Evolutionary conservation across 2,888 invertebrate genomes (phyloP).

Genomic region (Nomada ruficornis): DNA sequence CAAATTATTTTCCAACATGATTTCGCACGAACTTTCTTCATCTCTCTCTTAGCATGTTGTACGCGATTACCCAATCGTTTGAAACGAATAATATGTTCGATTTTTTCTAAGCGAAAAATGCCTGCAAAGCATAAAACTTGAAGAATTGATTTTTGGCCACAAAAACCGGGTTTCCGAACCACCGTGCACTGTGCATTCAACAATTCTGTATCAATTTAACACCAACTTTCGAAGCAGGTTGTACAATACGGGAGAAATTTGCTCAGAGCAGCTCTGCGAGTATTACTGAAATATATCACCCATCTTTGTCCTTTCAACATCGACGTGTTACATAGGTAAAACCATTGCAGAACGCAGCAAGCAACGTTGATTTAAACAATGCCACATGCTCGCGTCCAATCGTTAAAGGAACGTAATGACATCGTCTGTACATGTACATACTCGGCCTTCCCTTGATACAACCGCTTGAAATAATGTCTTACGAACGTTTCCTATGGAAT

Average conservation of each 20-base stretch:
- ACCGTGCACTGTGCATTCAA: no score
- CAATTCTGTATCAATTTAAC: no score
- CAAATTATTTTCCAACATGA: no score
- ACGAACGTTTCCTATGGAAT: constrained; percentile 50
- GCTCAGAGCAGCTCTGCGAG: background rate
- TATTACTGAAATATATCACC: background rate
- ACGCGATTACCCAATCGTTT: no score
- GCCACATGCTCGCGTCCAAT: constrained; percentile 13
- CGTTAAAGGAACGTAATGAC: constrained; percentile 16
- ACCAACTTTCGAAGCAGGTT: no score
- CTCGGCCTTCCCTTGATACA: constrained; percentile 12
- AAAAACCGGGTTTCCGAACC: no score
- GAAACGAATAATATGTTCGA: no score
- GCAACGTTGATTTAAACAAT: constrained; percentile 40
- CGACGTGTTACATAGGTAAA: constrained; percentile 1
- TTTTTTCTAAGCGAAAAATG: no score
- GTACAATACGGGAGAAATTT: background rate
- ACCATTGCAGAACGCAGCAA: background rate
- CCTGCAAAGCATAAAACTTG: no score
- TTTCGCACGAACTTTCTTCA: no score
- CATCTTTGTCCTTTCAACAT: constrained; percentile 7
- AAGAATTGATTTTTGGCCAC: no score
- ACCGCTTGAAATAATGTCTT: constrained; percentile 49
- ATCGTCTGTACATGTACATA: constrained; percentile 22
- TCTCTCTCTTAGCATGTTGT: no score